phyloP scores from a whole-genome alignment of 2,113 vertebrate species.

The Dicerorhinus sumatrensis region DNA sequence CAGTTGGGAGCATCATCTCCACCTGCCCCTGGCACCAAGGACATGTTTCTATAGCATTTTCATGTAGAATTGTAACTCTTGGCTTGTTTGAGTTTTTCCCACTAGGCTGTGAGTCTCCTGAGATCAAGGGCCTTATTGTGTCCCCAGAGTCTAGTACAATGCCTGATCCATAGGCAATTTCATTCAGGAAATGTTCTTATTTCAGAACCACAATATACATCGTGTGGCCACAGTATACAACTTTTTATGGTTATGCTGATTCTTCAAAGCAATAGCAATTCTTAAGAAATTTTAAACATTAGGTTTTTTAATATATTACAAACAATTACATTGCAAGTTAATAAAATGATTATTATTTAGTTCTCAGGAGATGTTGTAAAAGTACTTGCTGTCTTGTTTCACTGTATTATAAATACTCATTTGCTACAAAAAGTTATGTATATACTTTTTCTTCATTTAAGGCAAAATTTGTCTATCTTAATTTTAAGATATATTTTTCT shows the following conservation, averaged over 20 bases:
- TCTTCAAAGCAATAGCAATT: neutral
- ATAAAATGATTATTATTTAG: conserved; percentile 17
- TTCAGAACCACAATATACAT: neutral
- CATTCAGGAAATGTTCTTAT: neutral
- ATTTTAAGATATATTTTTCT: neutral
- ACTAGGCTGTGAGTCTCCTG: neutral
- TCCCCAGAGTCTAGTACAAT: neutral
- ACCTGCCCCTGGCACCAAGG: neutral
- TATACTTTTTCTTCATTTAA: neutral
- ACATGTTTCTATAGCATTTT: neutral
- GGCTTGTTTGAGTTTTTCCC: neutral
- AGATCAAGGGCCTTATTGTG: neutral
- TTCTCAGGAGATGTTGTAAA: conserved; percentile 6
- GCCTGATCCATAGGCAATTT: neutral
- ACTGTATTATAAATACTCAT: neutral
- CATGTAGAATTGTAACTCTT: neutral
- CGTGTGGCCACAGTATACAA: neutral
- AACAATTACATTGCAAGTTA: neutral
- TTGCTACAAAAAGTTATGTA: neutral
- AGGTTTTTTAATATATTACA: neutral
- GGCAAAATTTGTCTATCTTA: neutral
- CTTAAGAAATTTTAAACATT: conserved; percentile 49
- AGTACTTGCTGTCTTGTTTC: neutral
- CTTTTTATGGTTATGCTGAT: conserved; percentile 2
- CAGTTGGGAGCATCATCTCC: neutral